Conservation (phyloP, 2,797 vertebrate genomes). For the Micropoecilia bifurca region DNA sequence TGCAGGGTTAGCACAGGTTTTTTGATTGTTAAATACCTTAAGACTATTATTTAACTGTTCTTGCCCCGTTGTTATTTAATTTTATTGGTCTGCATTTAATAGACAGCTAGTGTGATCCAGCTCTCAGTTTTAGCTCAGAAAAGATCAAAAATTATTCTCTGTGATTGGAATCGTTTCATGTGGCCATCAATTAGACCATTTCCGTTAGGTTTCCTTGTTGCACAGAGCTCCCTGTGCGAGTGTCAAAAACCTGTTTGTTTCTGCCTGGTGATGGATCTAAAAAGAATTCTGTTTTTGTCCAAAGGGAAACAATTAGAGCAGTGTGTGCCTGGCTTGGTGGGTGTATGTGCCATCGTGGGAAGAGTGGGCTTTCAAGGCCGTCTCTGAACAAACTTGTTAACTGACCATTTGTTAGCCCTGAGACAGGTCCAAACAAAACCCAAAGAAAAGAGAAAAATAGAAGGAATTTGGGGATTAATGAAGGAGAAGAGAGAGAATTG, state of each 20-base stretch:
- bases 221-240: constrained; percentile 50
- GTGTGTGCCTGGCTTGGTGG: constrained; percentile 51
- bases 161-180: constrained; percentile 32
- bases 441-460: constrained; percentile 12
- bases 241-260: constrained; percentile 58
- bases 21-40: neutral
- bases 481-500: constrained; percentile 5
- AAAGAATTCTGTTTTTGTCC: constrained; percentile 67
- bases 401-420: constrained; percentile 49
- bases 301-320: constrained; percentile 70
- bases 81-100: too few species aligned
- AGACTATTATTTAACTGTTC: neutral
- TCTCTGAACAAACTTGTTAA: constrained; percentile 68
- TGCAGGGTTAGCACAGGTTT: neutral
- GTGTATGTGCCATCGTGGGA: constrained; percentile 50
- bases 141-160: constrained; percentile 37
- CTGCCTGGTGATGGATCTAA: constrained; percentile 53
- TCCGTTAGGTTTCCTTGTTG: constrained; percentile 56
- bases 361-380: constrained; percentile 61
- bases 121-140: constrained; percentile 45
- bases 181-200: constrained; percentile 44
- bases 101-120: constrained; percentile 5
- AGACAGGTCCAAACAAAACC: constrained; percentile 45
- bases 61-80: neutral
- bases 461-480: constrained; percentile 14